These are phyloP conservation scores for Drosophila birchii DNA, from an alignment of 2,888 invertebrate species.

Conservation along the genomic window DNA sequence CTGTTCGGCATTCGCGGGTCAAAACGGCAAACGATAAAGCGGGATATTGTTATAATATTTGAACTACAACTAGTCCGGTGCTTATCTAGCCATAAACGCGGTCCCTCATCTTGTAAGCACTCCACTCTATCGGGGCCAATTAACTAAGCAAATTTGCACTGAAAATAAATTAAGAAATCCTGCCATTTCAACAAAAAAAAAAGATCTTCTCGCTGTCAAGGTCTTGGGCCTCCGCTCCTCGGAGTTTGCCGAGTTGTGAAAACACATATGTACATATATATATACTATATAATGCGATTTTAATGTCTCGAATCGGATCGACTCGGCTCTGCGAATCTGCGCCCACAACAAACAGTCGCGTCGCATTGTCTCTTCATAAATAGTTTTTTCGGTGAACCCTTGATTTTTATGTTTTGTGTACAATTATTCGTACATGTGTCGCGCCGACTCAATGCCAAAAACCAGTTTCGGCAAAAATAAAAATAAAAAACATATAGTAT, in stretches of 20 bases:
- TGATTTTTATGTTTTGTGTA: constrained; percentile 7
- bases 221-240: constrained; percentile 29
- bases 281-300: constrained; percentile 50
- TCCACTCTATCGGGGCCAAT: constrained; percentile 4
- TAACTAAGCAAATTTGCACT: constrained; percentile 19
- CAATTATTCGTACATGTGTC: constrained; percentile 29
- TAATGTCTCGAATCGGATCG: constrained; percentile 51
- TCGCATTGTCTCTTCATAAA: constrained; percentile 38
- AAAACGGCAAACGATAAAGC: constrained; percentile 1
- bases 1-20: constrained; percentile 22
- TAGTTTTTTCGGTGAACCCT: constrained; percentile 26
- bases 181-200: neutral
- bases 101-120: constrained; percentile 7
- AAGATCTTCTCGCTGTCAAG: constrained; percentile 31
- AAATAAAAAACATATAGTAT: constrained; percentile 8
- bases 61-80: constrained; percentile 2
- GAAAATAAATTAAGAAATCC: constrained; percentile 24
- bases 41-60: constrained; percentile 6
- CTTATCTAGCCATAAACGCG: constrained; percentile 12
- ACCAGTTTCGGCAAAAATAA: constrained; percentile 58
- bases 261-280: constrained; percentile 20
- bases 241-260: constrained; percentile 9
- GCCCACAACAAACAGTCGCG: constrained; percentile 55
- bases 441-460: constrained; percentile 69
- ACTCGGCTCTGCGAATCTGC: constrained; percentile 31